A percentile compares a stretch with the other conserved stretches of the same genome.
Evolutionary conservation across 1,140 invertebrate genomes (phyloP).

Genomic region (Dolichoris vasculosae): DNA sequence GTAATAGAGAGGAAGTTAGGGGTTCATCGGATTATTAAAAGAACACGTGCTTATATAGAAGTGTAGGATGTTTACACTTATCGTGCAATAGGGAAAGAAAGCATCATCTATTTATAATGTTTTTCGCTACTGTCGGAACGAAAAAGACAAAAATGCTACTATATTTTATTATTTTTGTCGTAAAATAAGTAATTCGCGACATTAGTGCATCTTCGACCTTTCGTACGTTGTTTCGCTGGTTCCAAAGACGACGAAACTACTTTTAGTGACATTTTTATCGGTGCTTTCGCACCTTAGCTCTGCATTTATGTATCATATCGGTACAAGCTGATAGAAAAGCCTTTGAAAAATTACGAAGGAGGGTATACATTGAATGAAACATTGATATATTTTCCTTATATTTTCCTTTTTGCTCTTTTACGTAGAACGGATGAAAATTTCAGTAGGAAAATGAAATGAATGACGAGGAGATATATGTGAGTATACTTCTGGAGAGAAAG

Average conservation of each 20-base stretch:
- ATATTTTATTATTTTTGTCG: conserved; percentile 49
- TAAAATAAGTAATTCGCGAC: conserved; percentile 39
- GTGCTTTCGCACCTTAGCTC: neutral
- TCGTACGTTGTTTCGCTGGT: neutral
- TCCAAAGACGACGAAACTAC: neutral
- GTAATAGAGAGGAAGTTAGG: conserved; percentile 47
- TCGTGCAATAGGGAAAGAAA: conserved; percentile 8
- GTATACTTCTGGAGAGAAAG: conserved; percentile 12
- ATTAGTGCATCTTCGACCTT: conserved; percentile 1
- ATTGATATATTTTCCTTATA: neutral
- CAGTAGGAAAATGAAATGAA: conserved; percentile 3
- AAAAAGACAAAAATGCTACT: neutral
- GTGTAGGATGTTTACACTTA: conserved; percentile 30
- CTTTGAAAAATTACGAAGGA: conserved; percentile 27
- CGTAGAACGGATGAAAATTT: conserved; percentile 9
- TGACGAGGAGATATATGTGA: neutral
- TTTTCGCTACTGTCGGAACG: neutral
- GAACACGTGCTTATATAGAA: neutral
- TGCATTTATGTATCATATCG: conserved; percentile 14
- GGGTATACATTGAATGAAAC: neutral
- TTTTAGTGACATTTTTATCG: conserved; percentile 2
- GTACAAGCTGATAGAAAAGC: neutral
- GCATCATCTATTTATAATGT: neutral
- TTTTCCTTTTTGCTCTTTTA: neutral
- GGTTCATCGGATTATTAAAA: conserved; percentile 45